Evolutionary conservation across 1,140 invertebrate species (phyloP).

Genomic region (Sarcophaga peregrina): DNA sequence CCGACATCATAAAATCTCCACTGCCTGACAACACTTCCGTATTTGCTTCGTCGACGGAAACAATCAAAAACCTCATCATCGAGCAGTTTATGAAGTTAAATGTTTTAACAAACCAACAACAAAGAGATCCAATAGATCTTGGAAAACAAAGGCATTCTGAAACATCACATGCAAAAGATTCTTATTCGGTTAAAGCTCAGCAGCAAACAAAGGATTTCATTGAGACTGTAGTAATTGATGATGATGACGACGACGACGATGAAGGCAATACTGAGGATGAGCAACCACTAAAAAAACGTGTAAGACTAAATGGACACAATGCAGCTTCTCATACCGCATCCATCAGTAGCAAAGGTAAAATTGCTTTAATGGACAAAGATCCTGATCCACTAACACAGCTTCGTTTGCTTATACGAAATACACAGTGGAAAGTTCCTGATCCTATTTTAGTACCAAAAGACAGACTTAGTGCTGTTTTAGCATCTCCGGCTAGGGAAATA

Average conservation of each 20-base stretch:
- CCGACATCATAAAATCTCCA: conserved; percentile 55
- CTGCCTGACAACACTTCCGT: conserved; percentile 61
- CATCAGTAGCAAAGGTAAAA: conserved; percentile 48
- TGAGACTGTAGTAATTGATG: conserved; percentile 61
- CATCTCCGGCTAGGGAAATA: conserved; percentile 79
- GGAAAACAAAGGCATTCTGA: conserved; percentile 72
- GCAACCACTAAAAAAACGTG: conserved; percentile 71
- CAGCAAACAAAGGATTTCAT: conserved; percentile 70
- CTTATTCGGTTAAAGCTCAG: conserved; percentile 63
- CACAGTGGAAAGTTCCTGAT: conserved; percentile 80
- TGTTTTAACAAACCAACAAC: conserved; percentile 56
- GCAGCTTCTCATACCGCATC: conserved; percentile 12
- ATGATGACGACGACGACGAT: conserved; percentile 60
- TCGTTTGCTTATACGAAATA: conserved; percentile 76
- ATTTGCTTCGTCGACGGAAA: conserved; percentile 61
- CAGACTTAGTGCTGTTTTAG: conserved; percentile 76
- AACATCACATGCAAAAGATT: conserved; percentile 63
- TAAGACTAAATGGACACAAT: conserved; percentile 49
- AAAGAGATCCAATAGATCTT: conserved; percentile 75
- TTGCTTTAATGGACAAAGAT: conserved; percentile 67
- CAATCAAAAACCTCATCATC: conserved; percentile 62
- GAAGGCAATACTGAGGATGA: conserved; percentile 65
- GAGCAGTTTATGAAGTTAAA: conserved; percentile 64
- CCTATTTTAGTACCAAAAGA: conserved; percentile 82
- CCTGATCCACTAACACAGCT: conserved; percentile 78